A percentile compares a stretch with the other conserved stretches of the same genome.
These are phyloP conservation scores for Formicarius rufipectus DNA, from an alignment of 2,113 vertebrate species.

Conservation along the genomic window DNA sequence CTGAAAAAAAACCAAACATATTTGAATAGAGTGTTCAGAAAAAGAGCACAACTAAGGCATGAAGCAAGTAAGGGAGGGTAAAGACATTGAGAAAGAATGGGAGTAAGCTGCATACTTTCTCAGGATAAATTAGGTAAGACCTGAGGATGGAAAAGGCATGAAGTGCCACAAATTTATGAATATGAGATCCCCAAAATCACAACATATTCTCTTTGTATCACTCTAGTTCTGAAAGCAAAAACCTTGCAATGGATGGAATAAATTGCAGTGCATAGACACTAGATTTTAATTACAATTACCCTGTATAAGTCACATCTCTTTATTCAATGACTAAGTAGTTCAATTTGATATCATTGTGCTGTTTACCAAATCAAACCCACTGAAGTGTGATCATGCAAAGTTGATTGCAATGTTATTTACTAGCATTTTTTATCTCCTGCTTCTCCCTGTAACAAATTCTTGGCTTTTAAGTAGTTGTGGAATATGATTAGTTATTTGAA, in stretches of 20 bases:
- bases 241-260: not conserved
- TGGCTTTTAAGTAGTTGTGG: not conserved
- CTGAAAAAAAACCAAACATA: not conserved
- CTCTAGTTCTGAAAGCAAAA: not conserved
- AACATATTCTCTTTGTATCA: not conserved
- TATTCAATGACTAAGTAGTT: not conserved
- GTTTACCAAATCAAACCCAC: not conserved
- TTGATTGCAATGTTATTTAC: not conserved
- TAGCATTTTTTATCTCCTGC: not conserved
- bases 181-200: not conserved
- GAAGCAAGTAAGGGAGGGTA: not conserved
- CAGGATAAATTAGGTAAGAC: not conserved
- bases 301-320: not conserved
- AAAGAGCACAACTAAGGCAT: not conserved
- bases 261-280: not conserved
- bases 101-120: not conserved
- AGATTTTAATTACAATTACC: constrained; percentile 7
- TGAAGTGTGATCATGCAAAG: not conserved
- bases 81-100: not conserved
- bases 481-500: not conserved
- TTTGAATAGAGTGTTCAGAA: not conserved
- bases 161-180: not conserved
- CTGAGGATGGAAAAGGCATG: not conserved
- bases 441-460: not conserved
- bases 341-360: not conserved